Conservation (phyloP, 2,888 invertebrate species). For the Phymatocera aterrima region DNA sequence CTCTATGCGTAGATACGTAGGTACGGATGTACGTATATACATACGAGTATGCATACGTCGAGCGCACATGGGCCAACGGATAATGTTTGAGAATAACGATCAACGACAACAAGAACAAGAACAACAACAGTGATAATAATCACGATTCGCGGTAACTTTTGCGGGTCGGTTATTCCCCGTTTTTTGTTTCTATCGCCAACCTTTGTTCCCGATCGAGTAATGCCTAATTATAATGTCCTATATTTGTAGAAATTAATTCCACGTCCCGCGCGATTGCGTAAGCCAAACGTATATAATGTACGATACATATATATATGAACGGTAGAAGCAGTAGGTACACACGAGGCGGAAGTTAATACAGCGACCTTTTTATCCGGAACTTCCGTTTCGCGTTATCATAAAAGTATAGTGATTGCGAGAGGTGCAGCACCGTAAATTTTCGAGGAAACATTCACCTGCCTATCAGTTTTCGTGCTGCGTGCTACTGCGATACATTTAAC, state of each 20-base stretch:
- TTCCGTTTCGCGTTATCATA: constrained; percentile 1
- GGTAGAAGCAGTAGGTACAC: not conserved
- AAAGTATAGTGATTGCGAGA: not conserved
- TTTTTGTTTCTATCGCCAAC: not conserved
- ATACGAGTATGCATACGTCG: no score
- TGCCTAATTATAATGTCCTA: not conserved
- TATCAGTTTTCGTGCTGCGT: not conserved
- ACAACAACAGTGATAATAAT: no score
- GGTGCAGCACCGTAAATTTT: not conserved
- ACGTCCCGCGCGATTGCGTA: not conserved
- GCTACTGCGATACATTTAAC: no score
- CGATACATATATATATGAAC: no score
- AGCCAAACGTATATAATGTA: no score
- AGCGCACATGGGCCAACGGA: no score
- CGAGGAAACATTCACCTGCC: constrained; percentile 1
- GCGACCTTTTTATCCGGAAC: constrained; percentile 12
- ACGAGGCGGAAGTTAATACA: not conserved
- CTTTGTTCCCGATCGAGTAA: not conserved
- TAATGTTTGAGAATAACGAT: no score
- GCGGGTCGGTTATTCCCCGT: no score
- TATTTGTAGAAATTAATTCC: no score
- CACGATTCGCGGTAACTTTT: no score
- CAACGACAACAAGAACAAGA: no score
- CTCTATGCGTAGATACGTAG: not conserved
- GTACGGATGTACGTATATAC: no score